Evolutionary conservation across 2,797 vertebrate species (phyloP), one percentile per base, ranked within the genome.

Genomic region (Sebastes trivittatus): DNA sequence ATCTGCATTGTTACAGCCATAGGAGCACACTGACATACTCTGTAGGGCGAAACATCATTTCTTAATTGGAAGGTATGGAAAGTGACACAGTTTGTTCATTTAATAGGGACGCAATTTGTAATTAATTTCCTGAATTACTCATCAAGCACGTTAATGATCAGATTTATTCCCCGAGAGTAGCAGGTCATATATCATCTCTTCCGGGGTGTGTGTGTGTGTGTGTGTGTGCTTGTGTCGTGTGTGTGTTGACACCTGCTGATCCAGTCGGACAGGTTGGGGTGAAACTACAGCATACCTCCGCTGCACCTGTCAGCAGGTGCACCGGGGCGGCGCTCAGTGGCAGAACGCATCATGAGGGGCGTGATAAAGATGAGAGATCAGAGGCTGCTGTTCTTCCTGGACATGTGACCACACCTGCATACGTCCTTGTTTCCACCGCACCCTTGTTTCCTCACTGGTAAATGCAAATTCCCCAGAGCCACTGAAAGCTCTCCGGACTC

Each of bases 231-330:
- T 56, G 60, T 30, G 59, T 34, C n/a, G 16, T 65, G 13, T 46
- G 58, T 32, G 55, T 27, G 6, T 69, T 64, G 16, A 46, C 72
- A 61, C 62, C 66, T 83, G 82, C 52, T 22, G 70, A 87, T 88
- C 95, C 85, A 22, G 95, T 95, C 63, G 3, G 88, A 93, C 95
- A 81, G 94, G 95, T 95, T 91, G 13, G 91, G 83, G 62, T 93
- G 95, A 96, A 96, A 96, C 95, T 92, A 71, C 72, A n/a, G 84
- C 91, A 90, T 88, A 85, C 78, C 56, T 84, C 20, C 5, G 6
- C 27, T 76, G 46, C 87, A 93, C 88, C 87, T 92, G 90, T 81
- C 81, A 27, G 79, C 85, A 76, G 80, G 82, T 78, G 78, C 66
- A 60, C 6, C 49, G 25, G 86, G 89, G 81, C 16, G 59, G 73